Base-by-base conservation (phyloP, 2,797 vertebrate species). In the Tenualosa thibaudeaui region DNA sequence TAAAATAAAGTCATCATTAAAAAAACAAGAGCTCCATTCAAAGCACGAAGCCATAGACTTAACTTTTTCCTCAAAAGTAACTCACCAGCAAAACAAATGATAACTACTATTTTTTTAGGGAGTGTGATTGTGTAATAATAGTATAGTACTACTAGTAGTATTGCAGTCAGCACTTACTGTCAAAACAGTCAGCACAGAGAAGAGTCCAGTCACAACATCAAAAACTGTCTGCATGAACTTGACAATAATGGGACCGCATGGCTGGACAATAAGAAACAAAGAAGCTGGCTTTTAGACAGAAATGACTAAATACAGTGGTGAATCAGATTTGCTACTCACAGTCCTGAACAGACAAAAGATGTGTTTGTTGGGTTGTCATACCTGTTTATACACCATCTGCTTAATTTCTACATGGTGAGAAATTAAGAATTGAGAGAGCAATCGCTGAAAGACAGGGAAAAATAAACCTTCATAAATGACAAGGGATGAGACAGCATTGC, bases 181-280 rank as follows among this genome's bases (percentile, higher is more conserved):
- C 68, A 75, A 37, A 75, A 13, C 12, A 43, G 68, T 75, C 68
- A 75, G 68, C 37, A 37, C 68, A 75, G 43, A 19, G 68, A 75
- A 6, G 15, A 75, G 1, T 43, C 68, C 68, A 37, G 17, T 43
- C 4, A 40, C 15, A 75, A 1, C 31, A 43, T 40, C 13, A 37
- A 17, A 19, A 3, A 19, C 37, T 40, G 9, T 43, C 15, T 40
- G 43, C 0, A 43, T 1, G 26, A 7, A 15, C 2, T 17, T 17
- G 12, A 75, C 1, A 37, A 40, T 5, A 43, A 40, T 15, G 5
- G 68, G 68, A 43, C 68, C 68, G 31, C 68, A 75, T 8, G 68
- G 3, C 68, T 75, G 31, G 5, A 75, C 2, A 65, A 65, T 2
- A 37, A 68, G 8, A 68, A 13, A 56, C 15, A 68, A 12, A 60